Conservation (phyloP, 2,113 vertebrate species). For the Tympanuchus pallidicinctus region DNA sequence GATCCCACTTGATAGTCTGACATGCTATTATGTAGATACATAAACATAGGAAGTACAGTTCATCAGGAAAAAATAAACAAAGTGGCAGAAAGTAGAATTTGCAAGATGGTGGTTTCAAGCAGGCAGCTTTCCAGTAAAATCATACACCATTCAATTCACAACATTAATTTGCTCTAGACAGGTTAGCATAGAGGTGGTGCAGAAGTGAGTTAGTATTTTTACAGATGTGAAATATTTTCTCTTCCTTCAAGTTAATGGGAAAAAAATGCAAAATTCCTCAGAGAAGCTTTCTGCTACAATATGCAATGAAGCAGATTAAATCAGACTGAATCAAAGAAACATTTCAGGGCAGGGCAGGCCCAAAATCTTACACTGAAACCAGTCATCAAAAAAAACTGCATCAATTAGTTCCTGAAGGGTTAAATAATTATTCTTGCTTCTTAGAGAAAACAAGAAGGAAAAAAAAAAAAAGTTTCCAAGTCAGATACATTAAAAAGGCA, state of each 20-base stretch:
- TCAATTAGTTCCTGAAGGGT: not conserved
- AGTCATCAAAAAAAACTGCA: not conserved
- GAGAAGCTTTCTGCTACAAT: not conserved
- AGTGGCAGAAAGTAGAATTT: not conserved
- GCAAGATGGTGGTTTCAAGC: not conserved
- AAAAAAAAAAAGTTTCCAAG: not conserved
- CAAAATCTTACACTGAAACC: not conserved
- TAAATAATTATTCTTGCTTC: not conserved
- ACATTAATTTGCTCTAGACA: not conserved
- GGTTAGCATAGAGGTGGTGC: not conserved
- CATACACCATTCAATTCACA: not conserved
- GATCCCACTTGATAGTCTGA: not conserved
- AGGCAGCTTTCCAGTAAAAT: not conserved
- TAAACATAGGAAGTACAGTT: not conserved
- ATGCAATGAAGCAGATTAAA: not conserved
- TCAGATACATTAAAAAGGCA: not conserved
- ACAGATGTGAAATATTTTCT: not conserved
- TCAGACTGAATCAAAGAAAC: not conserved
- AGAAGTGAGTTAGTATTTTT: not conserved
- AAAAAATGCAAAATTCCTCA: not conserved
- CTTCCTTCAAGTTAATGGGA: not conserved
- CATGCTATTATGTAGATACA: not conserved
- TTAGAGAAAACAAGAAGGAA: not conserved
- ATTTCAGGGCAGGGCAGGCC: not conserved
- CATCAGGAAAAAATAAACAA: not conserved